Conservation (phyloP, 2,113 vertebrate genomes). For the Saguinus midas region DNA sequence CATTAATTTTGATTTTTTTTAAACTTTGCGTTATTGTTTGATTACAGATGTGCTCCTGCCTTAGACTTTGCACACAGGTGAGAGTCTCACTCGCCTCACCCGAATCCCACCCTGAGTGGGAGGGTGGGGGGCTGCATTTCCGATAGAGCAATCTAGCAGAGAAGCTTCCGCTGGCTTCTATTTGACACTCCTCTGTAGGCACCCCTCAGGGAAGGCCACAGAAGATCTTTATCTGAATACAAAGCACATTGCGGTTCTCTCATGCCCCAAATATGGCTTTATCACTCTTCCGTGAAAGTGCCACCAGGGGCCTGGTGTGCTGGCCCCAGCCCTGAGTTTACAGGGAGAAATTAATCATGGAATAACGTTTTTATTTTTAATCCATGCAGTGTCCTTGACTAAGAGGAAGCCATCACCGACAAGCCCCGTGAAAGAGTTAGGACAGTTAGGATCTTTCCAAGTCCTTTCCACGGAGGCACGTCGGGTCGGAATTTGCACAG, state of each 20-base stretch:
- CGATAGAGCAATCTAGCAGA: background rate
- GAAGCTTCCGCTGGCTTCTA: background rate
- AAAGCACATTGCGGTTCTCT: background rate
- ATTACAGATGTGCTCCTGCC: rapidly evolving
- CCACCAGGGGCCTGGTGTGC: background rate
- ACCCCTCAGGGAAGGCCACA: background rate
- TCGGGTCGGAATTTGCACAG: too few relatives aligned
- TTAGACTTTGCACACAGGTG: too few relatives aligned
- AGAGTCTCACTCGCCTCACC: rapidly evolving
- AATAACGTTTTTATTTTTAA: background rate
- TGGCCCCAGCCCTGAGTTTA: background rate
- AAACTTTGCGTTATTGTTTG: background rate
- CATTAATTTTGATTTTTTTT: background rate
- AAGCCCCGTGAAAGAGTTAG: background rate
- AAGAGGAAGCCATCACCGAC: background rate
- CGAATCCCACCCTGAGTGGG: background rate
- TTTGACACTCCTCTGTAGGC: background rate
- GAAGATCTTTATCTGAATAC: background rate
- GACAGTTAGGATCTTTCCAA: background rate
- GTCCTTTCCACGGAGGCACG: background rate
- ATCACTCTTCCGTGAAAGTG: background rate
- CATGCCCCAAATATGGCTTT: background rate
- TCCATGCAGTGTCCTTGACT: background rate
- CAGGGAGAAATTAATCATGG: background rate
- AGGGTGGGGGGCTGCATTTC: background rate